Evolutionary conservation across 23 tunicate genomes (phyloP).

Genomic region (Ascidia mentula): DNA sequence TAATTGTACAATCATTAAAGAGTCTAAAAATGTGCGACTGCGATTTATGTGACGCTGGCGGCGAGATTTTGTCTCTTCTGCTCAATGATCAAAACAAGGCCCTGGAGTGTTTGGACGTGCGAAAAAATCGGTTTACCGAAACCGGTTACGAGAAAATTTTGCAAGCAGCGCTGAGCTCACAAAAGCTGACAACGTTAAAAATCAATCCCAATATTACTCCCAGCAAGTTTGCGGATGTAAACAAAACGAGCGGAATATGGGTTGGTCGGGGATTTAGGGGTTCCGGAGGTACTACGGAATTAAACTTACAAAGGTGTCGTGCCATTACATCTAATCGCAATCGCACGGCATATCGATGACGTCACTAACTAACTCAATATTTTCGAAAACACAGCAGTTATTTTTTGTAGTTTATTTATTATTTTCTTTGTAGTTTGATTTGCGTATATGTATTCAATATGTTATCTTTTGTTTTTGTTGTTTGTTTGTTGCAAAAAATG

Average conservation of each 20-base stretch:
- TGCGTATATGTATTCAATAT: too few relatives aligned
- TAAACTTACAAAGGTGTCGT: neutral
- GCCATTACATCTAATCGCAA: too few relatives aligned
- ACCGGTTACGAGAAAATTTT: neutral
- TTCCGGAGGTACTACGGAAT: neutral
- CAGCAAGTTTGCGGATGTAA: neutral
- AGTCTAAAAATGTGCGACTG: neutral
- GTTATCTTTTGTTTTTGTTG: too few relatives aligned
- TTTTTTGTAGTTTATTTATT: too few relatives aligned
- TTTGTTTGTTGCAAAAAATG: too few relatives aligned
- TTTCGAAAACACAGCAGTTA: too few relatives aligned
- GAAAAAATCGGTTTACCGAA: neutral
- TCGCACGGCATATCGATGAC: too few relatives aligned
- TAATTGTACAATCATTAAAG: neutral
- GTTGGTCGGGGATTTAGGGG: neutral
- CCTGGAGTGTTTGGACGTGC: neutral
- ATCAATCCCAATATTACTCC: neutral
- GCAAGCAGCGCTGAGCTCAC: neutral
- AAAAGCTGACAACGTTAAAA: neutral
- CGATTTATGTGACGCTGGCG: neutral
- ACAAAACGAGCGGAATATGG: neutral
- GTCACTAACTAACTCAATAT: too few relatives aligned
- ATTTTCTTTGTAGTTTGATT: too few relatives aligned
- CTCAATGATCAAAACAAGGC: neutral
- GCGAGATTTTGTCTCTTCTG: neutral